Evolutionary conservation across 2,113 vertebrate species (phyloP), one percentile per base, ranked within the genome.

Genomic region (Callospermophilus lateralis): DNA sequence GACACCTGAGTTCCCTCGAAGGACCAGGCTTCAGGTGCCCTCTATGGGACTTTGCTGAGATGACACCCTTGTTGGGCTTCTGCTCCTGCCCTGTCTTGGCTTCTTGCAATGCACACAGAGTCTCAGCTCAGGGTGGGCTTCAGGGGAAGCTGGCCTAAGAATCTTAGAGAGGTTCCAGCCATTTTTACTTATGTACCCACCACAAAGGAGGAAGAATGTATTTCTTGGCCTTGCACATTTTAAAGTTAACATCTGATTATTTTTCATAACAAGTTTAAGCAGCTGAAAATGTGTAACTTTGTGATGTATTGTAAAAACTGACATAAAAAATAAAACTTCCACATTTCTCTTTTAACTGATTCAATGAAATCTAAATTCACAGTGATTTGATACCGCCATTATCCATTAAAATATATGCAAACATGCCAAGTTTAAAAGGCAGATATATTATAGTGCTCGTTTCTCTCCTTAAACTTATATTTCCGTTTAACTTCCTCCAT

Each of bases 281-380:
- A n/a, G n/a, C 55, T 58, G 55, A 58, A 70, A 90, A 51, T 34
- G 16, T 73, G 42, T 2, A 65, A 65, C 39, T 72, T 76, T 77
- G 22, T 65, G 84, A 89, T 10, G 45, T 76, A 68, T 6, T 65
- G 0, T 76, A 89, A 96, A 93, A 87, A 70, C 22, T 65, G 45
- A 87, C 53, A 68, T 83, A 61, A 89, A 89, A 86, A 87, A 45
- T 48, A 81, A 84, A 94, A 83, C 16, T n/a, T 37, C 16, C 63
- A 63, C 17, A 19, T 51, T 68, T 87, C n/a, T 73, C n/a, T 78
- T 83, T 86, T 70, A 81, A 85, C 53, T 73, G 61, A 79, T 26
- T 70, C 12, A 79, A 53, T 13, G 22, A 63, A 83, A 77, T 70
- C 24, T 68, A 73, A 72, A 79, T 87, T 65, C 74, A 42, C 4